Conservation (phyloP, 2,113 vertebrate species). For the Micronycteris hirsuta region DNA sequence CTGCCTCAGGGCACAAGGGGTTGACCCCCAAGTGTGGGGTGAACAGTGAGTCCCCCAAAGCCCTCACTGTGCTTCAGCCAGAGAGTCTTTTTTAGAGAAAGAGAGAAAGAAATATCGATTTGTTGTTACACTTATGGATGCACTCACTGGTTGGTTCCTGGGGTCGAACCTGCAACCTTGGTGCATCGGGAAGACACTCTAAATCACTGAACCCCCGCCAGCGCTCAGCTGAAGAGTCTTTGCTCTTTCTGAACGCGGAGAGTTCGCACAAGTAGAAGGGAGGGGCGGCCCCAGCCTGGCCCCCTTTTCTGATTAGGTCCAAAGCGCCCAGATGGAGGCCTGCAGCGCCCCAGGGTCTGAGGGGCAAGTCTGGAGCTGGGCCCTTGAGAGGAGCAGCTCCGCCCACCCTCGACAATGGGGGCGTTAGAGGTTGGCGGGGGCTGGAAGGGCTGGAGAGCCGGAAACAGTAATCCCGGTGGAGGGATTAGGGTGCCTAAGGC, state of each 20-base stretch:
- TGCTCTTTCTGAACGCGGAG: fast-evolving
- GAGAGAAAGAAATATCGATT: no score
- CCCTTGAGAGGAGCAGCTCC: not conserved
- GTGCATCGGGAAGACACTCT: no score
- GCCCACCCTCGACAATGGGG: no score
- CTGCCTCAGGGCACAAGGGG: no score
- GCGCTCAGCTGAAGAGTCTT: no score
- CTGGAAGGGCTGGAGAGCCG: not conserved
- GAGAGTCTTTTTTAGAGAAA: no score
- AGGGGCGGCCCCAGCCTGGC: not conserved
- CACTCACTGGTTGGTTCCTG: no score
- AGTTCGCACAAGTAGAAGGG: not conserved
- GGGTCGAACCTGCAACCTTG: no score
- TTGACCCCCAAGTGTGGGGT: not conserved
- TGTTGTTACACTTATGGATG: no score
- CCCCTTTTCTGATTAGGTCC: not conserved
- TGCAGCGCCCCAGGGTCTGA: not conserved
- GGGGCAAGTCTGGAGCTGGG: not conserved
- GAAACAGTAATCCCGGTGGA: fast-evolving
- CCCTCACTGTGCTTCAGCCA: not conserved
- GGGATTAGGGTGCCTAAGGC: fast-evolving
- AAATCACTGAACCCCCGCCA: no score
- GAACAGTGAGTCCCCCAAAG: no score
- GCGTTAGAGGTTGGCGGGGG: no score
- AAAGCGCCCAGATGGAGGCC: not conserved